Conservation (phyloP, 2,113 vertebrate genomes). For the Aphyosemion australe region DNA sequence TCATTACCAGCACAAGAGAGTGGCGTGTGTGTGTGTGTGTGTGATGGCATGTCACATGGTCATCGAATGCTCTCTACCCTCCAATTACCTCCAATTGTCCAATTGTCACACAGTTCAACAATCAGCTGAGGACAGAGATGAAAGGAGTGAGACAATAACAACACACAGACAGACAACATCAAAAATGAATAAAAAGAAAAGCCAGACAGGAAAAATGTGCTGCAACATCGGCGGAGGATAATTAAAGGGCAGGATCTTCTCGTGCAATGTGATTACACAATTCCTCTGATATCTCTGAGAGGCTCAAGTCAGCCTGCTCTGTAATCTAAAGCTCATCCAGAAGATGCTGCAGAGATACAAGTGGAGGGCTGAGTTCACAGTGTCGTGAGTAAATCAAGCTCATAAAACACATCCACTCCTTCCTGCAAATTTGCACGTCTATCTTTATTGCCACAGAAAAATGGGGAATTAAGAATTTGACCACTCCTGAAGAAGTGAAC, state of each 20-base stretch:
- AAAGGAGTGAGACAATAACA: slow-evolving; percentile 68
- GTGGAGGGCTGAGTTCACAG: slow-evolving; percentile 30
- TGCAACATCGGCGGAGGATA: slow-evolving; percentile 60
- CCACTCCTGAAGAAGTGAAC: slow-evolving; percentile 21
- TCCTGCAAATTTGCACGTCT: slow-evolving; percentile 10
- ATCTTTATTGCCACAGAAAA: slow-evolving; percentile 7
- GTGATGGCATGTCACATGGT: slow-evolving; percentile 61
- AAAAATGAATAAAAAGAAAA: slow-evolving; percentile 38
- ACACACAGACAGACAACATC: slow-evolving; percentile 17
- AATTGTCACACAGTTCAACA: slow-evolving; percentile 52
- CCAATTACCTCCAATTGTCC: slow-evolving; percentile 48
- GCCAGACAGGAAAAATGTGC: slow-evolving; percentile 14
- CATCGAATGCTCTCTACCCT: slow-evolving; percentile 59
- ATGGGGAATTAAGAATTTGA: slow-evolving; percentile 24
- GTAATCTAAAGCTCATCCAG: slow-evolving; percentile 66
- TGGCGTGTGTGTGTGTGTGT: slow-evolving; percentile 60
- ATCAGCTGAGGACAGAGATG: slow-evolving; percentile 71
- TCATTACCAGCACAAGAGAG: slow-evolving; percentile 63
- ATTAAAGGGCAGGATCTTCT: slow-evolving; percentile 77
- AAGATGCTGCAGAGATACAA: slow-evolving; percentile 29
- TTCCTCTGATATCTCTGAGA: slow-evolving; percentile 74
- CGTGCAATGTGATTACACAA: slow-evolving; percentile 73
- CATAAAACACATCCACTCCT: not conserved
- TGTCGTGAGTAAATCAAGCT: slow-evolving; percentile 35
- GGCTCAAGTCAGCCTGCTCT: slow-evolving; percentile 59